These are phyloP conservation scores for Popillia japonica DNA, from an alignment of 1,140 invertebrate genomes.

Conservation along the genomic window DNA sequence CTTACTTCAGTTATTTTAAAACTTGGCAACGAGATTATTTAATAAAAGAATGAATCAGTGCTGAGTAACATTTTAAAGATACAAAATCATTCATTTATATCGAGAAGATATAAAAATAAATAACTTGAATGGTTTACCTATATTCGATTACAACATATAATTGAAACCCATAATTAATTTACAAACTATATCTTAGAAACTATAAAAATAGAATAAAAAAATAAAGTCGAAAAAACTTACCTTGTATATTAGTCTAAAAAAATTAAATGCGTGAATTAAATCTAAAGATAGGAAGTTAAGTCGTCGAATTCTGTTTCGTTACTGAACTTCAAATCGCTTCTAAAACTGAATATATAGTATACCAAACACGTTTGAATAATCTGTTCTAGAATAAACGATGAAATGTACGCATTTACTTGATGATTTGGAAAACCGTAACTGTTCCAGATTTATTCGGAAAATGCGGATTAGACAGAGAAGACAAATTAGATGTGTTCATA, in stretches of 20 bases:
- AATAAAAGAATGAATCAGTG: slow-evolving; percentile 18
- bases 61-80: background rate
- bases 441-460: background rate
- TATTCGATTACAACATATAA: background rate
- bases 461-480: background rate
- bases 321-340: background rate
- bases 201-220: background rate
- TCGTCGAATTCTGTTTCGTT: slow-evolving; percentile 16
- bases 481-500: background rate
- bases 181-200: background rate
- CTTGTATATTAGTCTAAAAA: slow-evolving; percentile 4
- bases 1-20: slow-evolving; percentile 4
- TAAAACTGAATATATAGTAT: slow-evolving; percentile 18
- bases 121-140: no score
- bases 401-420: background rate
- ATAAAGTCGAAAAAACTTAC: background rate
- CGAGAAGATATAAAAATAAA: no score
- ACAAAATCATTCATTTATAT: background rate
- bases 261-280: slow-evolving; percentile 15
- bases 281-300: background rate
- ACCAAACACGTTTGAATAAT: background rate
- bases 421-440: background rate
- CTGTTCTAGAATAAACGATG: slow-evolving; percentile 6
- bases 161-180: background rate
- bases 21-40: background rate